These are phyloP conservation scores for Zhuqinia jingwanae DNA, from an alignment of 2,888 invertebrate species.

Conservation along the genomic window DNA sequence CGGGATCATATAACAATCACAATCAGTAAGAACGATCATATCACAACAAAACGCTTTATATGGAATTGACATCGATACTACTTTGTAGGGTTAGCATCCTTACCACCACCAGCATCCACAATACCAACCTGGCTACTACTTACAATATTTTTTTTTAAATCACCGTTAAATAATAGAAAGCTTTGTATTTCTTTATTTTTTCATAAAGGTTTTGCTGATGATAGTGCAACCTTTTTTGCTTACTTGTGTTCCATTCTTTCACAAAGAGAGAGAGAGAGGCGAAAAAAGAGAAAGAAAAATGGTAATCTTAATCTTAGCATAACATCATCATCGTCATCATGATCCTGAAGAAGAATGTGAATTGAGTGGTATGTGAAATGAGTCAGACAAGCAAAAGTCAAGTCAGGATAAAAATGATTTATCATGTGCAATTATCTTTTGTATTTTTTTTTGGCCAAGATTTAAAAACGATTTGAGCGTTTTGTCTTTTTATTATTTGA, in stretches of 20 bases:
- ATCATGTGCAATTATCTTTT: constrained; percentile 60
- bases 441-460: neutral
- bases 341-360: neutral
- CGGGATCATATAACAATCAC: constrained; percentile 2
- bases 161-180: neutral
- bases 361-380: constrained; percentile 1
- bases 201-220: neutral
- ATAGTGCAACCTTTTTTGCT: neutral
- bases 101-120: neutral
- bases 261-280: too few relatives aligned
- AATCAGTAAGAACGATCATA: neutral
- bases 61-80: constrained; percentile 55
- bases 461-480: neutral
- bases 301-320: constrained; percentile 2
- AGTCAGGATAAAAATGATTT: constrained; percentile 53
- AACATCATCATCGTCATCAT: constrained; percentile 5
- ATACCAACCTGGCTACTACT: neutral
- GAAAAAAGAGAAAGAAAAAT: too few relatives aligned
- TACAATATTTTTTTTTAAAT: neutral
- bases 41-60: constrained; percentile 46
- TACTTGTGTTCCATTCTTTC: too few relatives aligned
- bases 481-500: neutral
- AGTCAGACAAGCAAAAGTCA: neutral
- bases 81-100: constrained; percentile 8
- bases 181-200: neutral